These are phyloP conservation scores for Ennomos erosarius DNA, from an alignment of 2,888 invertebrate species.

Conservation along the genomic window DNA sequence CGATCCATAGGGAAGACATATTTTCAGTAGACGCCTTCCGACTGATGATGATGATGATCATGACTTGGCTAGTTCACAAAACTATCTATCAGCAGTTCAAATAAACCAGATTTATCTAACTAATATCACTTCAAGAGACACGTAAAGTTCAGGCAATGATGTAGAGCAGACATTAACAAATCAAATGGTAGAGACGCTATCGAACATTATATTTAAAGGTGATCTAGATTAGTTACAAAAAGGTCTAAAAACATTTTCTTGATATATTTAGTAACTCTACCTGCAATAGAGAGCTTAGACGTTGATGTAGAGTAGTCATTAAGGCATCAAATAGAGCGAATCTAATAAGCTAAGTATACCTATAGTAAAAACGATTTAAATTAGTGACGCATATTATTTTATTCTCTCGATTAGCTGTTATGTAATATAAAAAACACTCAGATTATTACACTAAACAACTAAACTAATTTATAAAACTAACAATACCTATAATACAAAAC, in stretches of 20 bases:
- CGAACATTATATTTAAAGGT: conserved; percentile 9
- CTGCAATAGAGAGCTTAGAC: conserved; percentile 7
- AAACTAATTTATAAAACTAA: no score
- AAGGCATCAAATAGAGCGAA: conserved; percentile 3
- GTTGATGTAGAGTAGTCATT: conserved; percentile 10
- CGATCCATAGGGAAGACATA: no score
- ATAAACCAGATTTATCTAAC: no score
- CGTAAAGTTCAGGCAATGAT: conserved; percentile 4
- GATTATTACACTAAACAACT: no score
- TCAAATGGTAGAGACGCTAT: conserved; percentile 9
- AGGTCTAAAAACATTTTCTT: background rate
- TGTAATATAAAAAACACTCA: no score
- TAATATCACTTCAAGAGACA: background rate
- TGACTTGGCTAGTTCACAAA: no score
- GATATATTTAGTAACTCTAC: conserved; percentile 12
- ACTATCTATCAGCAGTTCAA: no score
- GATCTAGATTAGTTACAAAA: conserved; percentile 7
- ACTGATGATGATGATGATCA: no score
- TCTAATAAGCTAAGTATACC: conserved; percentile 8
- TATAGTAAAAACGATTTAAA: background rate
- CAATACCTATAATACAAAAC: no score
- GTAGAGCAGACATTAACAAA: conserved; percentile 8
- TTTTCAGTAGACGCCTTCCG: no score
- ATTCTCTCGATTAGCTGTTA: no score
- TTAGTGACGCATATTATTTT: no score